Evolutionary conservation across 2,113 vertebrate genomes (phyloP).

Genomic region (Canis aureus): DNA sequence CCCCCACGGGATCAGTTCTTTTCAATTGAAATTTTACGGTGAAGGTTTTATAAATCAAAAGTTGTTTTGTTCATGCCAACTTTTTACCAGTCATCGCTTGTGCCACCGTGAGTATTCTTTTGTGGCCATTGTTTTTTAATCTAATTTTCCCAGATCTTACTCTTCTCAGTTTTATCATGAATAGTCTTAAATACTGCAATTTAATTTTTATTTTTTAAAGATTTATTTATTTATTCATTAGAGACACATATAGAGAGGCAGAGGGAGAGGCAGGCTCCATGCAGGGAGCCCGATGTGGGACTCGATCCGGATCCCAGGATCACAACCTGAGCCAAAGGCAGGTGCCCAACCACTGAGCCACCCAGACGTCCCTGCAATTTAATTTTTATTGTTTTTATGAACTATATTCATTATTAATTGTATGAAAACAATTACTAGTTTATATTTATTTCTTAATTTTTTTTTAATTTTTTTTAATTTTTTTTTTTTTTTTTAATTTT

Average conservation of each 20-base stretch:
- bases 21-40: conserved; percentile 18
- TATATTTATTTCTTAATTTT: not conserved
- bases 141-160: not conserved
- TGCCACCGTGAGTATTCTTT: not conserved
- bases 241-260: too few relatives aligned
- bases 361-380: not conserved
- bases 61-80: not conserved
- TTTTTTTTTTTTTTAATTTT: too few relatives aligned
- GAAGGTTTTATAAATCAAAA: not conserved
- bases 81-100: not conserved
- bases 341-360: too few relatives aligned
- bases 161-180: conserved; percentile 35
- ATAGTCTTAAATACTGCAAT: not conserved
- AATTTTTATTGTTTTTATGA: conserved; percentile 41
- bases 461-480: too few relatives aligned
- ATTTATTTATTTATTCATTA: too few relatives aligned
- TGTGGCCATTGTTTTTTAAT: not conserved
- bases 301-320: too few relatives aligned
- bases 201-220: conserved; percentile 11
- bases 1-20: not conserved
- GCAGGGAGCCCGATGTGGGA: too few relatives aligned
- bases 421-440: conserved; percentile 44
- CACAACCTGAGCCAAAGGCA: too few relatives aligned
- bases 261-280: too few relatives aligned
- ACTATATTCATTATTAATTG: not conserved